Conservation (phyloP, 2,113 vertebrate genomes). For the Amia ocellicauda region DNA sequence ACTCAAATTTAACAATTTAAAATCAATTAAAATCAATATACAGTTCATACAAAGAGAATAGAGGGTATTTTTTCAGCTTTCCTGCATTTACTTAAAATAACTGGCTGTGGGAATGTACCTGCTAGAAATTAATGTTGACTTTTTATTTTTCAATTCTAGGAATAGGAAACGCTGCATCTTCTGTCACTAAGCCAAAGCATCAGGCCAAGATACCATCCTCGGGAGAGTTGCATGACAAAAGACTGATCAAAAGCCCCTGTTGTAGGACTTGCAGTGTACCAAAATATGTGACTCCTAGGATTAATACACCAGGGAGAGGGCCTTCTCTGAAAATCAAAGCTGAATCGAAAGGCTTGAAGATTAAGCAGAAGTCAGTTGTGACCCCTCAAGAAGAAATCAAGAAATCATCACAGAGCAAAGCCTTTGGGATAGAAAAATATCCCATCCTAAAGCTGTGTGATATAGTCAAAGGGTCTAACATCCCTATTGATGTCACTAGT, state of each 20-base stretch:
- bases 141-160: too few species aligned
- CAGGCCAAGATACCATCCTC: too few species aligned
- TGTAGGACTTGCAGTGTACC: background rate
- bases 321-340: background rate
- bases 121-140: too few species aligned
- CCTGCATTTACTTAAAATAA: conserved; percentile 14
- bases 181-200: too few species aligned
- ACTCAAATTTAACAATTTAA: too few species aligned
- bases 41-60: too few species aligned
- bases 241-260: conserved; percentile 12
- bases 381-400: background rate
- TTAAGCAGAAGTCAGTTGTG: background rate
- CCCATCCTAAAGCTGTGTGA: conserved; percentile 18
- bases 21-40: too few species aligned
- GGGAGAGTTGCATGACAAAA: background rate
- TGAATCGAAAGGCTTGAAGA: too few species aligned
- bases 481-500: background rate
- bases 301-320: background rate
- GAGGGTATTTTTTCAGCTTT: background rate
- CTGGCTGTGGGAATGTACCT: too few species aligned
- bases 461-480: background rate
- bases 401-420: background rate
- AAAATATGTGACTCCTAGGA: background rate
- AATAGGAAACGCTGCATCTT: too few species aligned
- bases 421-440: background rate